Evolutionary conservation across 2,797 vertebrate genomes (phyloP).

Genomic region (Agapornis canus): DNA sequence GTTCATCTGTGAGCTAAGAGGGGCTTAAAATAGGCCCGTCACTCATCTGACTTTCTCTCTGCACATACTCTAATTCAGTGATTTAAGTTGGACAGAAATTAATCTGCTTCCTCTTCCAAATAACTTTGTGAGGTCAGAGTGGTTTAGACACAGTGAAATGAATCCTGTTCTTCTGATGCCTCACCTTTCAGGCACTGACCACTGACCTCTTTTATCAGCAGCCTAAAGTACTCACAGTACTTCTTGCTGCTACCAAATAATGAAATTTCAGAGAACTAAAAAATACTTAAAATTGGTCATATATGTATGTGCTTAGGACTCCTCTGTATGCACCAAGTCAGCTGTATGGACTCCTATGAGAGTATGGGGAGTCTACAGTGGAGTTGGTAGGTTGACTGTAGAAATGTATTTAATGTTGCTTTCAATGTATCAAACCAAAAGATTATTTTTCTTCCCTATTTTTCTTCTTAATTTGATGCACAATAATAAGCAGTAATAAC

Average conservation of each 20-base stretch:
- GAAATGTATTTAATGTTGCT: neutral
- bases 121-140: neutral
- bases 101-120: neutral
- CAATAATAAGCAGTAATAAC: conserved; percentile 27
- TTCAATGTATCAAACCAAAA: neutral
- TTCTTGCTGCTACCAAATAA: neutral
- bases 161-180: neutral
- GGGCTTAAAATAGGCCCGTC: neutral
- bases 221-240: neutral
- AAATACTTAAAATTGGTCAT: neutral
- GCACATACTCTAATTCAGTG: neutral
- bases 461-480: conserved; percentile 2
- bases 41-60: neutral
- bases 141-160: neutral
- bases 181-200: neutral
- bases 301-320: neutral
- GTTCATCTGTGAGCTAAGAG: neutral
- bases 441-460: neutral
- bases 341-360: neutral
- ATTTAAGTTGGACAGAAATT: neutral
- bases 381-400: neutral
- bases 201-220: neutral
- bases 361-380: neutral
- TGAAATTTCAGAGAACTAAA: neutral
- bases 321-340: neutral